A percentile compares a stretch with the other conserved stretches of the same genome.
These are phyloP conservation scores for Pristionchus japonicus DNA, from an alignment of 2,888 invertebrate genomes.

Conservation along the genomic window DNA sequence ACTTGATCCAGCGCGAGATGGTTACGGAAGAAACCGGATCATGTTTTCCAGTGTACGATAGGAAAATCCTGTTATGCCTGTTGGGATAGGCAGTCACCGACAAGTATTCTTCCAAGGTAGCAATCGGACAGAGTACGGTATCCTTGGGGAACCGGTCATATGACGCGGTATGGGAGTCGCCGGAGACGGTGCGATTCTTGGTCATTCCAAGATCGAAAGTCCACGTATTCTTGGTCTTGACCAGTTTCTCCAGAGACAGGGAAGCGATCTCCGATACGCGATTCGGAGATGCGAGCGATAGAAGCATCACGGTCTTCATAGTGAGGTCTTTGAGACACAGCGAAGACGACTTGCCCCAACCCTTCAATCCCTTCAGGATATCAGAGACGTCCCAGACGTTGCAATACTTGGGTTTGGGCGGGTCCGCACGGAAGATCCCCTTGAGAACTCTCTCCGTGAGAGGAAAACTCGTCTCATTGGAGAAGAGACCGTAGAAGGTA, in stretches of 20 bases:
- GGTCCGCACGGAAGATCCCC: slow-evolving; percentile 40
- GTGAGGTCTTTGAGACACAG: slow-evolving; percentile 5
- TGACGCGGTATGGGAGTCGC: not conserved
- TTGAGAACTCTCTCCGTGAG: slow-evolving; percentile 7
- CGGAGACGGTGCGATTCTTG: slow-evolving; percentile 11
- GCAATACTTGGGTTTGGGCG: slow-evolving; percentile 23
- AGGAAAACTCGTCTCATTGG: not conserved
- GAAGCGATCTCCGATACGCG: slow-evolving; percentile 31
- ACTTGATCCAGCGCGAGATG: slow-evolving; percentile 25
- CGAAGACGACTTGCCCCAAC: not conserved
- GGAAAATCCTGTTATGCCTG: not conserved
- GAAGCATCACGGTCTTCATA: not conserved
- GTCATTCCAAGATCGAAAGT: slow-evolving; percentile 35
- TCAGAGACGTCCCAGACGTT: slow-evolving; percentile 41
- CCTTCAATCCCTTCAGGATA: not conserved
- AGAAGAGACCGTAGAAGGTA: not conserved
- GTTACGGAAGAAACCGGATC: not conserved
- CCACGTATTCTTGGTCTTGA: not conserved
- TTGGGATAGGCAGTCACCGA: not conserved
- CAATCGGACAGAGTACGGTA: slow-evolving; percentile 4
- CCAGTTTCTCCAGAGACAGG: not conserved
- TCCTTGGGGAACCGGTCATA: slow-evolving; percentile 6
- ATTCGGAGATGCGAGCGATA: slow-evolving; percentile 25
- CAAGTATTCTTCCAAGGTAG: not conserved
- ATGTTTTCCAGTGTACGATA: not conserved